Base-by-base conservation (phyloP, 2,113 vertebrate species). In the Tichodroma muraria region DNA sequence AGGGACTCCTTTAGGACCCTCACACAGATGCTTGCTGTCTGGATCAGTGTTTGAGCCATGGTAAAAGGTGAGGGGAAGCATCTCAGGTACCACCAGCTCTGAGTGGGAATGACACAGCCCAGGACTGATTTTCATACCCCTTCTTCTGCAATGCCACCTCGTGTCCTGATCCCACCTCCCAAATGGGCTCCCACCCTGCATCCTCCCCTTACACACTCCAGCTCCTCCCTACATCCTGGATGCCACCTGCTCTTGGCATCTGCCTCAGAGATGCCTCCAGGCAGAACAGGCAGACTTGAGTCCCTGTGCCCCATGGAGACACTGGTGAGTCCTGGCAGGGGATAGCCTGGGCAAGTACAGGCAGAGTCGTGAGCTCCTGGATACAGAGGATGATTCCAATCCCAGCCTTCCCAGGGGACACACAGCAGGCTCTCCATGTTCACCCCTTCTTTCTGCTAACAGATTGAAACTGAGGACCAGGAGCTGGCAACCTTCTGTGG, bases 401-500 rank as follows among this genome's bases (percentile, higher is more conserved):
- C 31, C 37, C 64, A 89, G 30, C 57, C 37, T 69, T 38, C 22
- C 11, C 10, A 10, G 45, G 37, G 31, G 80, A 25, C 24, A 17
- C 45, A 61, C 60, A 25, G 5, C 1, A 9, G 59, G 33, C 4
- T 88, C 59, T 68, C 37, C 1, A 1, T 68, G 37, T 50, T 91
- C 60, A 76, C 33, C 8, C 17, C 7, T 76, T 77, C 59, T 91
- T 95, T 97, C 77, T 88, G 85, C 57, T 68, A 80, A 80, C 96
- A 99, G 98, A 97, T 99, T 71, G 98, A 99, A 98, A 97, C 98
- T 13, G 98, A 98, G 68, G 98, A 98, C 24, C 98, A 98, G 88
- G 95, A 98, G 66, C 95, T 99, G 95, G 98, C 98, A 6, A 96
- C 98, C 45, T 99, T 99, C 97, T 99, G 99, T 30, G 99, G 99